These are phyloP conservation scores for Tautogolabrus adspersus DNA, from an alignment of 2,113 vertebrate species.

Conservation along the genomic window DNA sequence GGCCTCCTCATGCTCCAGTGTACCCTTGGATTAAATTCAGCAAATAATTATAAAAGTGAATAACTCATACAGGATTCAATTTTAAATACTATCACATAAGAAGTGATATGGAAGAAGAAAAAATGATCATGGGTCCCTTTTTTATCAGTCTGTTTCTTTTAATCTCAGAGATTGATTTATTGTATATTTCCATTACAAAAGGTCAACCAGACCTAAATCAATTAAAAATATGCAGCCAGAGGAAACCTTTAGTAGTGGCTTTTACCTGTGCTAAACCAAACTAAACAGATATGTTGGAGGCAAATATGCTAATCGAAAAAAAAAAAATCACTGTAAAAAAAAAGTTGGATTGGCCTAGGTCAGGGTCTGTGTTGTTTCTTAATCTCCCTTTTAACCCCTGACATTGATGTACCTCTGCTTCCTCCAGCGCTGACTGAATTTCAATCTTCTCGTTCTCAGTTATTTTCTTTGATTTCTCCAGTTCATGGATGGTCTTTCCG, in stretches of 20 bases:
- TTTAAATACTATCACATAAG: background rate
- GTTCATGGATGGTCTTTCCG: conserved; percentile 61
- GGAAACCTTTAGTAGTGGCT: too few species aligned
- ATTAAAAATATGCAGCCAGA: too few species aligned
- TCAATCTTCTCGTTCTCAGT: conserved; percentile 61
- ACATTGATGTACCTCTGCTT: conserved; percentile 55
- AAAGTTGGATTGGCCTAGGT: background rate
- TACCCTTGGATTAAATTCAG: conserved; percentile 44
- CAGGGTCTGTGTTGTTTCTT: background rate
- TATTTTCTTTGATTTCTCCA: conserved; percentile 63
- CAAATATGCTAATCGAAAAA: background rate
- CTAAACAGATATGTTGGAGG: background rate
- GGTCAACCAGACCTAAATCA: too few species aligned
- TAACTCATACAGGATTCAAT: background rate
- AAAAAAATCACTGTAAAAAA: background rate
- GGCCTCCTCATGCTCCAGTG: conserved; percentile 78
- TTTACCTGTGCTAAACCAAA: too few species aligned
- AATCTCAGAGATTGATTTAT: too few species aligned
- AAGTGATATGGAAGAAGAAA: too few species aligned
- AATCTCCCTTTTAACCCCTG: background rate
- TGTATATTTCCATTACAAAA: too few species aligned
- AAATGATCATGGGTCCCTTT: too few species aligned
- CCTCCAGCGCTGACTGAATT: conserved; percentile 66
- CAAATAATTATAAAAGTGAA: background rate
- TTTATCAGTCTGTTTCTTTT: too few species aligned